Evolutionary conservation across 2,797 vertebrate species (phyloP), one percentile per base, ranked within the genome.

Genomic region (Semotilus atromaculatus): DNA sequence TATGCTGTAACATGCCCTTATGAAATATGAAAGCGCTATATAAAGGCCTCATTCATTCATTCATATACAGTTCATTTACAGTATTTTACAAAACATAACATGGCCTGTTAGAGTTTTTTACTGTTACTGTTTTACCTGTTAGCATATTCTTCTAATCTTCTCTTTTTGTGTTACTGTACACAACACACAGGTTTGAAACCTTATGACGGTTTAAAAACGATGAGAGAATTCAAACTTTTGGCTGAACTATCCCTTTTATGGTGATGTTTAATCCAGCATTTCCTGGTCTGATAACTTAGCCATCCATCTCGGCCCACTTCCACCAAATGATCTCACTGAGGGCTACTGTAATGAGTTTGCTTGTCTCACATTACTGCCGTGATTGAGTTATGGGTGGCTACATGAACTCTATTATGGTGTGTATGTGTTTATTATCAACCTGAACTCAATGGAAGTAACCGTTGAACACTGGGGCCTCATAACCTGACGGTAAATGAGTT

Each of bases 401-500:
- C 77, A 78, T 84, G 21, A 84, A 84, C 74, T 71, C 64, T 34
- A 36, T 71, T 18, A 71, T 31, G 21, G 8, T 58, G 21, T 13
- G n/a, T 77, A 34, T 58, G 53, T 71, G 74, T 84, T 84, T 81
- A 55, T 81, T 78, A 84, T 78, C 36, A 60, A 84, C 19, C 73
- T 31, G 58, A 84, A 70, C 74, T 70, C 51, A 19, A 80, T 75
- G 79, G 83, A 87, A 87, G 78, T 81, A 84, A 64, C 66, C 83
- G 18, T 43, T 84, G 74, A 84, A 68, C 51, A 70, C 38, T 14
- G 51, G 38, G 36, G 48, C 48, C 64, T 78, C 74, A 70, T 77
- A 84, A 84, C 64, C 66, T 55, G 71, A 76, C 29, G 68, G 84
- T 80, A 68, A 86, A 83, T 86, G 71, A 86, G 85, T 86, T 83